Base-by-base conservation (phyloP, 2,113 vertebrate genomes). In the Mionectes macconnelli region DNA sequence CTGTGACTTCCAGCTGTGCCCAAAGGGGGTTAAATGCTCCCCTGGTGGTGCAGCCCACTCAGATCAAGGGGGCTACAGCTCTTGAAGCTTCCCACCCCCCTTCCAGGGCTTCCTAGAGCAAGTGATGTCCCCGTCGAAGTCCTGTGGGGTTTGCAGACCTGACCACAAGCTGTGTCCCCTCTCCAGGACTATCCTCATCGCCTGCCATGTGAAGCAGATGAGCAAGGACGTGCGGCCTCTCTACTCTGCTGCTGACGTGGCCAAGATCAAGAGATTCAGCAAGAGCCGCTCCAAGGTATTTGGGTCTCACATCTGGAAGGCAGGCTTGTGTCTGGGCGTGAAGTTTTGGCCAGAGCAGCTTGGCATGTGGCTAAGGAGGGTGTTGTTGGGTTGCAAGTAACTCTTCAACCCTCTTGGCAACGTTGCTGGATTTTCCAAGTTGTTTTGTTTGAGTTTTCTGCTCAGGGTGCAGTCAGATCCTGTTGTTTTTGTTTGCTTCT, bases 211-310 rank as follows among this genome's bases (percentile, higher is more conserved):
- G 92, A 99, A 99, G 84, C 98, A 99, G 68, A 99, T 99, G 99
- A 99, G 98, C 95, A 99, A 99, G 96, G 99, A 99, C 0, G 63
- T 98, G 59, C 97, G 98, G 1, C 98, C 98, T 9, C 91, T 94
- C 20, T 99, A 99, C 95, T 99, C 98, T 1, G 98, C 98, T 0
- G 97, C 98, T 6, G 99, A 99, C 1, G 98, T 99, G 83, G 98
- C 98, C 95, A 99, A 99, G 96, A 99, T 99, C 97, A 98, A 99
- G 96, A 99, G 97, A 84, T 99, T 99, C 97, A 99, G 99, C 95
- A 98, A 97, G 96, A 97, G 88, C 15, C 99, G 97, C 23, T 98
- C 98, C 77, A 98, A 98, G 97, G 99, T 99, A 92, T 87, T 84
- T 7, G 10, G 45, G 16, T 16, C 5, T 25, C 56, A 7, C 0